Conservation (phyloP, 1,140 invertebrate genomes). For the Megalopta genalis region DNA sequence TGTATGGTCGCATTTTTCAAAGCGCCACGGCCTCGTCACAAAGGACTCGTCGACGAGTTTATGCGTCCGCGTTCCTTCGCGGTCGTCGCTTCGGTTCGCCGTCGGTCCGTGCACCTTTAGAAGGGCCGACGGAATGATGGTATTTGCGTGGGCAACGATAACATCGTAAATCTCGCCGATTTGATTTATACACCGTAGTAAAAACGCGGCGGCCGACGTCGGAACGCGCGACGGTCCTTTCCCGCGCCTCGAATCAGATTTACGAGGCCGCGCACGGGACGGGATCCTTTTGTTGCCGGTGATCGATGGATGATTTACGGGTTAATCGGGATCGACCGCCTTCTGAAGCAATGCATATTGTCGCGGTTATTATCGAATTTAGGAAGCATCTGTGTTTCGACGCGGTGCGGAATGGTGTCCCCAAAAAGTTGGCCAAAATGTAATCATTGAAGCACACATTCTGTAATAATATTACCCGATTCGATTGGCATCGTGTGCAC, state of each 20-base stretch:
- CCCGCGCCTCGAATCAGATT: not conserved
- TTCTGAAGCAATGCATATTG: not conserved
- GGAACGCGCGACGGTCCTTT: not conserved
- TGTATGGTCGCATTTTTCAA: slow-evolving; percentile 14
- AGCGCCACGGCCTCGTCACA: not conserved
- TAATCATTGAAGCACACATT: too few relatives aligned
- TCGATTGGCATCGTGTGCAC: too few relatives aligned
- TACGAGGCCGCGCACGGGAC: not conserved
- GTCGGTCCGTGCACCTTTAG: not conserved
- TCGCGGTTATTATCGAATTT: not conserved
- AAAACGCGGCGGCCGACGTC: not conserved
- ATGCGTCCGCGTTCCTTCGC: not conserved
- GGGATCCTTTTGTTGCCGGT: not conserved
- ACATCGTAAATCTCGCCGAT: slow-evolving; percentile 7
- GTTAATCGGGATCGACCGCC: not conserved
- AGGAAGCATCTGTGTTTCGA: too few relatives aligned
- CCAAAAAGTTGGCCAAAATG: too few relatives aligned
- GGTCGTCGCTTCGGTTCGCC: not conserved
- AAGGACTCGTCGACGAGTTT: not conserved
- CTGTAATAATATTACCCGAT: too few relatives aligned
- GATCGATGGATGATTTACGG: not conserved
- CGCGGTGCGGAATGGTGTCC: too few relatives aligned
- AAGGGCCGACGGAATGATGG: not conserved
- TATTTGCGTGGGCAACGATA: slow-evolving; percentile 4
- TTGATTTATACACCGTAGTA: slow-evolving; percentile 4